These are phyloP conservation scores for Thalassarche chlororhynchos DNA, from an alignment of 2,113 vertebrate genomes.

Conservation along the genomic window DNA sequence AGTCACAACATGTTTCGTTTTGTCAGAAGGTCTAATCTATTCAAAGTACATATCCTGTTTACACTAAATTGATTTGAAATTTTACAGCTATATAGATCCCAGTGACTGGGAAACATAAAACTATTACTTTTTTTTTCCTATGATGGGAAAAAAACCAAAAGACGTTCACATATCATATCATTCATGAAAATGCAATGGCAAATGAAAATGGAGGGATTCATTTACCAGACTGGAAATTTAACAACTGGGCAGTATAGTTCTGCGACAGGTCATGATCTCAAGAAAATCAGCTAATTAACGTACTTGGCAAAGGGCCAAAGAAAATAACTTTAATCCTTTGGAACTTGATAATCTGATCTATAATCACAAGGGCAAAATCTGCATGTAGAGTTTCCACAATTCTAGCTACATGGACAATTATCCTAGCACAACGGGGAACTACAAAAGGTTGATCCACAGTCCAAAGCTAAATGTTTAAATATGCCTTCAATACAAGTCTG, in stretches of 20 bases:
- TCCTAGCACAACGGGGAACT: not conserved
- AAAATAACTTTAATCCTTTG: constrained; percentile 30
- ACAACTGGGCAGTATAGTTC: not conserved
- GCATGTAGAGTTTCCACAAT: not conserved
- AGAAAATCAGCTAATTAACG: constrained; percentile 19
- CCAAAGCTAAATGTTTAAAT: constrained; percentile 12
- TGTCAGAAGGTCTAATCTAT: not conserved
- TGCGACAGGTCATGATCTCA: not conserved
- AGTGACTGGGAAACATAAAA: not conserved
- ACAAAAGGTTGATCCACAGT: constrained; percentile 3
- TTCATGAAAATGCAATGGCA: not conserved
- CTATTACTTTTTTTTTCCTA: not conserved
- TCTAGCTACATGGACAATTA: not conserved
- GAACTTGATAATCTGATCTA: constrained; percentile 36
- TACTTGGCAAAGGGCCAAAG: not conserved
- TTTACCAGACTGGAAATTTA: not conserved
- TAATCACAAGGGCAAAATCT: constrained; percentile 12
- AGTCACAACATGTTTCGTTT: not conserved
- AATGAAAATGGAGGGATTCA: not conserved
- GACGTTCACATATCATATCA: not conserved
- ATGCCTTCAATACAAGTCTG: not conserved
- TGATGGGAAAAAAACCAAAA: no score
- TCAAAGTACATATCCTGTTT: not conserved
- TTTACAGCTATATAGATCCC: not conserved
- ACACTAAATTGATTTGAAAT: not conserved